Base-by-base conservation (phyloP, 2,113 vertebrate species). In the Psilopsiagon aurifrons region DNA sequence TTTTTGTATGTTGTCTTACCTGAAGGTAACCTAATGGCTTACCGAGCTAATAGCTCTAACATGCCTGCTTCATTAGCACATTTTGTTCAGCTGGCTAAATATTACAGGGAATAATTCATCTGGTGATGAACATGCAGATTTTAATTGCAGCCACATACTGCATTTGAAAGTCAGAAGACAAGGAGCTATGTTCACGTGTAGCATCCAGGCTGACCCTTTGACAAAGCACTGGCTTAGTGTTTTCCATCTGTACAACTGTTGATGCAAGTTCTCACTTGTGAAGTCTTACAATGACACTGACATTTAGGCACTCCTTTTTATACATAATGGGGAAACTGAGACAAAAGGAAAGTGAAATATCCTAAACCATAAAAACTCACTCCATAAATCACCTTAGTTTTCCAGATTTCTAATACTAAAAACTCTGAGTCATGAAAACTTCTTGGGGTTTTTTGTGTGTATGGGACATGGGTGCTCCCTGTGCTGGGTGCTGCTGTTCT, bases 381-480 rank as follows among this genome's bases (percentile, higher is more conserved):
- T 70, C 52, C 57, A 89, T 35, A 46, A 94, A 62, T 57, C 39
- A 87, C 27, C 10, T 79, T 75, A 11, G 22, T 82, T 87, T 89
- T 87, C 16, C 49, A 83, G 18, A 37, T 71, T 69, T 71, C 51
- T 82, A 63, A 78, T 52, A 68, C 9, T 84, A 66, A 67, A 82
- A 81, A 46, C 57, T 81, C 17, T 35, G 49, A 51, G 41, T 66
- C 17, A 31, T 24, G 15, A 33, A 49, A 90, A 54, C 13, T 31
- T 64, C 13, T 8, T 22, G 39, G 39, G 39, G 55, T 62, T 29
- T 46, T 52, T 10, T 1, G 27, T 64, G 37, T 0, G 0, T 20
- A 6, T 4, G 4, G 44, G 39, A 66, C 41, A 8, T 1, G 1
- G 22, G 28, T 0, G 0, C 14, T 90, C 27, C 57, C 33, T 44